These are phyloP conservation scores for Melanostoma scalare DNA, from an alignment of 2,888 invertebrate species.

Conservation along the genomic window DNA sequence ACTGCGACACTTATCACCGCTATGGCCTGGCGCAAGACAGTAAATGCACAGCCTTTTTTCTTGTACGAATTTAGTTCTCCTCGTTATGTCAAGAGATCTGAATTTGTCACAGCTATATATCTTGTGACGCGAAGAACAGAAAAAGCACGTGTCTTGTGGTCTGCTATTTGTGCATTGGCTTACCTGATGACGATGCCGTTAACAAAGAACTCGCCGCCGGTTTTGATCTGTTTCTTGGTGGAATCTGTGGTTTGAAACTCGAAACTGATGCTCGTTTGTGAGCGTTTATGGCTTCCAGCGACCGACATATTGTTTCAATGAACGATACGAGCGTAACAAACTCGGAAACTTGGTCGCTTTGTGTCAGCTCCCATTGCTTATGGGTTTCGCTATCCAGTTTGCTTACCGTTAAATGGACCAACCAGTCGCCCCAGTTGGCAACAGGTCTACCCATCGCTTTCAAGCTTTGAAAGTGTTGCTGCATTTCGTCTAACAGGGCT, in stretches of 20 bases:
- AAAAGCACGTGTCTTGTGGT: too few species aligned
- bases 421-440: conserved; percentile 41
- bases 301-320: conserved; percentile 35
- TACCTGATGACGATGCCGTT: too few species aligned
- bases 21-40: background rate
- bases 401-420: conserved; percentile 23
- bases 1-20: conserved; percentile 11
- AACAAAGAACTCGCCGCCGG: too few species aligned
- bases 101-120: conserved; percentile 33
- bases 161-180: too few species aligned
- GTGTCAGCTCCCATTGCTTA: conserved; percentile 1
- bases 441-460: conserved; percentile 26
- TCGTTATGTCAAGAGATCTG: conserved; percentile 5
- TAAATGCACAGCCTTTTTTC: too few species aligned
- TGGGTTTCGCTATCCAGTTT: conserved; percentile 41
- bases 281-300: conserved; percentile 7
- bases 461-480: too few species aligned
- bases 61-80: background rate
- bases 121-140: conserved; percentile 20
- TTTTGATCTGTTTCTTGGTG: background rate
- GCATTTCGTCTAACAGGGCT: too few species aligned
- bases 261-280: background rate
- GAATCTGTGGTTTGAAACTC: background rate
- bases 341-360: conserved; percentile 22
- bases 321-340: conserved; percentile 22